phyloP scores from a whole-genome alignment of 2,113 vertebrate genomes.

The Pterocles orientalis region DNA sequence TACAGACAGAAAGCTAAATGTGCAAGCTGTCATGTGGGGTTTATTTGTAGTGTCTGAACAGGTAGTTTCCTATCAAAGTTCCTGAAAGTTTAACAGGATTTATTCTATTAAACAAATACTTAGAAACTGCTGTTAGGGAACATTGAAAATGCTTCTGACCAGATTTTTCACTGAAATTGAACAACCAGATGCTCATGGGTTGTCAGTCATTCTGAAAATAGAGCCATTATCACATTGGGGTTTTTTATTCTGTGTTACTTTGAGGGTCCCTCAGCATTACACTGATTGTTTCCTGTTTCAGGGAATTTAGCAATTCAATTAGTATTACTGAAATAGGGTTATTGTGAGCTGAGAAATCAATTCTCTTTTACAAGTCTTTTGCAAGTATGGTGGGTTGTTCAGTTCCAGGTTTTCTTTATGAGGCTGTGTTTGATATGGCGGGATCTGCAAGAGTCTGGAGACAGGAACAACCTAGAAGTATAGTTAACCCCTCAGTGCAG shows the following conservation, averaged over 20 bases:
- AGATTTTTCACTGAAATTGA: not conserved
- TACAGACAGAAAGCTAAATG: not conserved
- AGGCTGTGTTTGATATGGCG: not conserved
- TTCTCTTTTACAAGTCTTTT: not conserved
- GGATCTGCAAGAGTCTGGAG: not conserved
- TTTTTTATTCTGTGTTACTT: not conserved
- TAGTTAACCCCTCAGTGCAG: not conserved
- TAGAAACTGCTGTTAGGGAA: not conserved
- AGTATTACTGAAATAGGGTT: not conserved
- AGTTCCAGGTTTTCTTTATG: not conserved
- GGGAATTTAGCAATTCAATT: not conserved
- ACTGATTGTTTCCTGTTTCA: not conserved
- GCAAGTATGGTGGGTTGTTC: not conserved
- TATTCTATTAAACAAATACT: not conserved
- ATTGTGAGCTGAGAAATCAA: not conserved
- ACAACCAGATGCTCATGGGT: not conserved
- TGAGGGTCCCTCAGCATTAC: not conserved
- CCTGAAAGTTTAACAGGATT: not conserved
- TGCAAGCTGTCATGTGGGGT: not conserved
- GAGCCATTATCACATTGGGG: not conserved
- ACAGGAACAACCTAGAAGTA: not conserved
- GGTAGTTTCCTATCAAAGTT: not conserved
- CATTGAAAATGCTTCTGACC: not conserved
- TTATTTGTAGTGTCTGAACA: not conserved
- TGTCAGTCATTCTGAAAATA: not conserved